These are phyloP conservation scores for Tethea ocularis DNA, from an alignment of 2,888 invertebrate genomes.

Conservation along the genomic window DNA sequence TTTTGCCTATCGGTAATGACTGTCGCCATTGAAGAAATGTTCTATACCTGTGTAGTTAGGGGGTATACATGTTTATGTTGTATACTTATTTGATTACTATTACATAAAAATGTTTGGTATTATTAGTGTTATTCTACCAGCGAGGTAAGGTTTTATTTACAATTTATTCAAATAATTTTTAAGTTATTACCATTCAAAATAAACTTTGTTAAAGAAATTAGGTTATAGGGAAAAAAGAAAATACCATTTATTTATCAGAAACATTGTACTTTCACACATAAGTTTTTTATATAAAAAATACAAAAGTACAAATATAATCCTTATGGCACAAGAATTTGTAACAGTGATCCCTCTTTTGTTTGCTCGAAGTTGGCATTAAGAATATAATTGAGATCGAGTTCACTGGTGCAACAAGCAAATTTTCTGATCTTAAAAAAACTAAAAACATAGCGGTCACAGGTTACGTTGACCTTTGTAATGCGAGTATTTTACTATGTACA, in stretches of 20 bases:
- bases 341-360: constrained; percentile 44
- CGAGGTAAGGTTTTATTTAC: no score
- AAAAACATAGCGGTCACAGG: constrained; percentile 12
- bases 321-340: constrained; percentile 75
- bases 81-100: no score
- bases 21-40: no score
- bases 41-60: no score
- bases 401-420: constrained; percentile 22
- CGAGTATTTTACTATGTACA: constrained; percentile 45
- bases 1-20: no score
- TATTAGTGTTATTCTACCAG: no score
- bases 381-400: constrained; percentile 54
- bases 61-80: no score
- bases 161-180: no score
- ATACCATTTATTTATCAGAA: constrained; percentile 5
- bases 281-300: constrained; percentile 42
- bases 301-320: constrained; percentile 59
- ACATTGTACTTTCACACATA: background rate
- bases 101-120: no score
- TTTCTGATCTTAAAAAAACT: constrained; percentile 15
- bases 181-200: background rate
- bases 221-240: background rate
- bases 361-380: constrained; percentile 26
- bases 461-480: constrained; percentile 11
- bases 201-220: background rate